Evolutionary conservation across 2,888 invertebrate genomes (phyloP), one percentile per base, ranked within the genome.

Genomic region (Chrysotoxum bicinctum): DNA sequence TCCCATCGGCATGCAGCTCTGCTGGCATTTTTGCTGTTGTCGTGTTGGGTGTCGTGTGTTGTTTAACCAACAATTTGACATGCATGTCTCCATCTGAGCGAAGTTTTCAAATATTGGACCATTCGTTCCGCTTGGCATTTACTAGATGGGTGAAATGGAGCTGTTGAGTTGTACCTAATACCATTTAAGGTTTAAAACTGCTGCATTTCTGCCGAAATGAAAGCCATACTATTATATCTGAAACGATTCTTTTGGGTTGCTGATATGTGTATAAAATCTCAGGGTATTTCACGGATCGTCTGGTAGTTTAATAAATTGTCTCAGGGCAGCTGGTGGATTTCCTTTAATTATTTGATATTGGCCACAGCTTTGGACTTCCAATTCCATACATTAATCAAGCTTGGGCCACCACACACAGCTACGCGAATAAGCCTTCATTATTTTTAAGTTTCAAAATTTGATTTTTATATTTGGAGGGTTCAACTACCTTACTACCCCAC

Each of bases 301-400:
- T 37, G 37, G 14, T 37, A 14, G 37, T 37, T 37, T 14, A 4
- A 14, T 48, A 8, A 26, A 23, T 14, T 26, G 52, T 23, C n/a
- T 12, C 9, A 26, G 26, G 5, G 52, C 52, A 9, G 52, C 52
- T 1, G 16, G 30, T 54, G 30, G 19, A 16, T 30, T 48, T 12
- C 16, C 26, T 52, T 37, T 23, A 23, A 23, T 52, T 23, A 10
- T 52, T 52, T 52, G 68, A 40, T 23, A 68, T 35, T 66, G 14
- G 21, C 5, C 14, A 82, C 89, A 89, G 4, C 54, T 26, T 52
- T 83, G 87, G n/a, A 88, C 87, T 21, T 66, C 80, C 1, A 75
- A 52, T 76, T 90, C 89, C 14, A 90, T 88, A 14, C 89, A 88
- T 1, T 72, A 26, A 75, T 90, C 10, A 10, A 32, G 1, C 3